Evolutionary conservation across 2,797 vertebrate species (phyloP).

Genomic region (Lutjanus campechanus): DNA sequence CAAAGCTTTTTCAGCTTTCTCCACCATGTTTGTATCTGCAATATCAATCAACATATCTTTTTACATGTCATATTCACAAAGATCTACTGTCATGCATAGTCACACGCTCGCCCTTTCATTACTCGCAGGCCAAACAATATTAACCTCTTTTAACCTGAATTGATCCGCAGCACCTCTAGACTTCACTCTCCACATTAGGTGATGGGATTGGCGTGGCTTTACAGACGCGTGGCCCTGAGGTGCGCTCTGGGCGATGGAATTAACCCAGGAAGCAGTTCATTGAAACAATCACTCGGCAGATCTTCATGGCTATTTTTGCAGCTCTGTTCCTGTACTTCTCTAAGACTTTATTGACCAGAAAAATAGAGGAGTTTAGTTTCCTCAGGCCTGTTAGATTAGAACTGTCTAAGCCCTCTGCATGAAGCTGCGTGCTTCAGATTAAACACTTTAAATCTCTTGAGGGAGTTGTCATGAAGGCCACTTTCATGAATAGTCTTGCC

Average conservation of each 20-base stretch:
- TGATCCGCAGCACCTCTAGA: slow-evolving; percentile 46
- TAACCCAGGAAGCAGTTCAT: slow-evolving; percentile 35
- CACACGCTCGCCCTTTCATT: slow-evolving; percentile 50
- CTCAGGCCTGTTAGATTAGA: slow-evolving; percentile 54
- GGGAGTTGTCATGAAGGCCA: slow-evolving; percentile 50
- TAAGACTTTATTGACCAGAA: slow-evolving; percentile 52
- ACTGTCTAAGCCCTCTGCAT: slow-evolving; percentile 32
- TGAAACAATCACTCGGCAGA: slow-evolving; percentile 38
- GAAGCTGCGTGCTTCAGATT: slow-evolving; percentile 52
- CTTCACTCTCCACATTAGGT: slow-evolving; percentile 40
- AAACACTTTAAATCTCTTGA: slow-evolving; percentile 61
- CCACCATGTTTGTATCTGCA: background rate
- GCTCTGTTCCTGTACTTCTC: slow-evolving; percentile 15
- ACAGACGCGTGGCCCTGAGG: background rate
- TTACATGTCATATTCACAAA: slow-evolving; percentile 21
- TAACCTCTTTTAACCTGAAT: slow-evolving; percentile 68
- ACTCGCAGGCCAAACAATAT: slow-evolving; percentile 50
- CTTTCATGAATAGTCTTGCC: slow-evolving; percentile 52
- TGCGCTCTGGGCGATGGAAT: slow-evolving; percentile 13
- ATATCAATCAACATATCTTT: slow-evolving; percentile 17
- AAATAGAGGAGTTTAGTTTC: slow-evolving; percentile 47
- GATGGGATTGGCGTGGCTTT: slow-evolving; percentile 28
- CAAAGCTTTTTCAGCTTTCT: background rate
- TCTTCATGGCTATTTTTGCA: slow-evolving; percentile 22
- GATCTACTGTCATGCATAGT: slow-evolving; percentile 40